Conservation (phyloP, 2,113 vertebrate species). For the Muntiacus muntjak region DNA sequence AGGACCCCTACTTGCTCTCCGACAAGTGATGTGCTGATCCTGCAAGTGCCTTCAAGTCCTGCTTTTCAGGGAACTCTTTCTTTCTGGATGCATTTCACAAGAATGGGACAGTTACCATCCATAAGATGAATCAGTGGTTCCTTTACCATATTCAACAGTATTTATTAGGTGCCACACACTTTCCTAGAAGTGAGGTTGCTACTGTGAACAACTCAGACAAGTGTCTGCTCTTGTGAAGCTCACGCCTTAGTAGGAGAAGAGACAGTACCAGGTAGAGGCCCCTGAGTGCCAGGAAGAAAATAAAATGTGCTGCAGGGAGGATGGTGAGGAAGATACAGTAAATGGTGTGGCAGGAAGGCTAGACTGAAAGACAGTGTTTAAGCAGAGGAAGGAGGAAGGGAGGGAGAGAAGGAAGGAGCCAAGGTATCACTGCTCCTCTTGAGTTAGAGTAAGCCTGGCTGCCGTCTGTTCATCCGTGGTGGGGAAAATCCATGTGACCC, state of each 20-base stretch:
- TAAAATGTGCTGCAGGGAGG: background rate
- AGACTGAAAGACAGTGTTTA: background rate
- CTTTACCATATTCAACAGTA: background rate
- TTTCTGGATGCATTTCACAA: background rate
- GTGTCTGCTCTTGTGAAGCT: background rate
- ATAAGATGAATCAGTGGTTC: background rate
- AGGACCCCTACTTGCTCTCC: background rate
- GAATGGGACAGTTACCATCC: background rate
- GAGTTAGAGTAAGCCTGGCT: background rate
- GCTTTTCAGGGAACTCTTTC: background rate
- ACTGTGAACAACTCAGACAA: background rate
- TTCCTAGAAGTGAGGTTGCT: background rate
- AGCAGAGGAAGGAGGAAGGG: background rate
- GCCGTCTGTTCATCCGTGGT: background rate
- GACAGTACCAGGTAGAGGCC: background rate
- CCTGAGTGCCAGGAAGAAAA: background rate
- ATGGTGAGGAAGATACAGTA: background rate
- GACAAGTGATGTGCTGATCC: background rate
- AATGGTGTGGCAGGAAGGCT: background rate
- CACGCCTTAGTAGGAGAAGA: background rate
- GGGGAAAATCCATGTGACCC: background rate
- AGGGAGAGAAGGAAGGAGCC: background rate
- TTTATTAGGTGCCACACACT: background rate
- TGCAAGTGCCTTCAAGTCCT: background rate
- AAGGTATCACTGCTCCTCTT: background rate